A percentile compares a stretch with the other conserved stretches of the same genome.
These are phyloP conservation scores for Abramis brama DNA, from an alignment of 2,113 vertebrate species.

Conservation along the genomic window DNA sequence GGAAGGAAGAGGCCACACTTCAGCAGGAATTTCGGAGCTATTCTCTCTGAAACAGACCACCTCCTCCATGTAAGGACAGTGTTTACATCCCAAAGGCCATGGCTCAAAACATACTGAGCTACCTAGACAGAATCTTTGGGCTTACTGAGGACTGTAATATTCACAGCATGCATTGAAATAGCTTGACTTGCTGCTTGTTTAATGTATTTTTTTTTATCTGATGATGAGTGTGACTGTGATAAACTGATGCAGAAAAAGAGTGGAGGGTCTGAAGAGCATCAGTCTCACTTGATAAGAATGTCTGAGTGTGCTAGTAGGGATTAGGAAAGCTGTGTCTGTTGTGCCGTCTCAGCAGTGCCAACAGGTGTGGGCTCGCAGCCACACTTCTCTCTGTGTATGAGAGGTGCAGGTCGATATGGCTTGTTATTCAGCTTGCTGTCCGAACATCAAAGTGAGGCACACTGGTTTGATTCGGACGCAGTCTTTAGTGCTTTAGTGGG, in stretches of 20 bases:
- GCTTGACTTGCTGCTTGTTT: neutral
- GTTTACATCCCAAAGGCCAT: neutral
- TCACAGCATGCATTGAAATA: neutral
- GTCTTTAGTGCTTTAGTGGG: neutral
- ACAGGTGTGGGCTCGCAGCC: conserved; percentile 19
- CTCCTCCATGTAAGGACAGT: neutral
- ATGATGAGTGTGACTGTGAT: neutral
- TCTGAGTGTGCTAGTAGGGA: neutral
- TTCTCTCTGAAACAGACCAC: neutral
- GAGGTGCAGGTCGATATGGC: conserved; percentile 13
- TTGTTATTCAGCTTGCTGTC: neutral
- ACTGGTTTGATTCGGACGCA: neutral
- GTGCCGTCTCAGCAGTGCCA: conserved; percentile 11
- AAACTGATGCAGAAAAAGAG: neutral
- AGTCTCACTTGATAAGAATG: neutral
- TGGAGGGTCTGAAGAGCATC: neutral
- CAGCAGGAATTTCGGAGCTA: neutral
- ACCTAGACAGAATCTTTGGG: neutral
- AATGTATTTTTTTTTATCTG: neutral
- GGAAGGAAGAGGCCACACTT: conserved; percentile 32
- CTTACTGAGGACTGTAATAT: neutral
- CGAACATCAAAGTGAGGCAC: neutral
- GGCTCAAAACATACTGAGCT: neutral
- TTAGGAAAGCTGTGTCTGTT: neutral
- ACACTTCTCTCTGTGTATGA: neutral